Evolutionary conservation across 1,140 invertebrate genomes (phyloP).

Genomic region (Drosophila navojoa): DNA sequence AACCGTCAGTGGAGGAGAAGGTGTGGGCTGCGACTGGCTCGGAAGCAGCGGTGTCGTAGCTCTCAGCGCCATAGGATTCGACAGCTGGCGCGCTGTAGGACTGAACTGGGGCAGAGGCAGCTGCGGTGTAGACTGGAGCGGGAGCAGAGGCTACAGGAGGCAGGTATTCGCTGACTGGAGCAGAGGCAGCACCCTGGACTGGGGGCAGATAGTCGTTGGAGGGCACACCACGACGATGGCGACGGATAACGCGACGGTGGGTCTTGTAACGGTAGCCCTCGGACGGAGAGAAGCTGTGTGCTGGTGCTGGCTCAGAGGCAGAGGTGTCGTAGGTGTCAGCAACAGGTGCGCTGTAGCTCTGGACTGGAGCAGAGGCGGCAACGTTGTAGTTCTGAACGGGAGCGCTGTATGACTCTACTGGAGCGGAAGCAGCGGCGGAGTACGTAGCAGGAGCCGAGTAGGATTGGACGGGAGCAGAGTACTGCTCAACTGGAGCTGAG

Average conservation of each 20-base stretch:
- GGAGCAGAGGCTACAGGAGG: slow-evolving; percentile 58
- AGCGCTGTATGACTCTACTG: slow-evolving; percentile 18
- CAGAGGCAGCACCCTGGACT: slow-evolving; percentile 60
- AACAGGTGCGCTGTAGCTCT: slow-evolving; percentile 42
- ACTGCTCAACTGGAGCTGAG: too few species aligned
- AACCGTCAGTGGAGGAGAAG: slow-evolving; percentile 70
- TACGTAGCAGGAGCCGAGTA: slow-evolving; percentile 61
- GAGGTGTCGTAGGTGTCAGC: slow-evolving; percentile 60
- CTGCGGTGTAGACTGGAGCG: slow-evolving; percentile 50
- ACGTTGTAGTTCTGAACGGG: slow-evolving; percentile 8
- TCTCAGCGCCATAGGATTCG: slow-evolving; percentile 37
- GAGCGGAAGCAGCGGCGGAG: slow-evolving; percentile 50
- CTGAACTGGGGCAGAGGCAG: slow-evolving; percentile 54
- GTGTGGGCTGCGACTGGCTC: slow-evolving; percentile 64
- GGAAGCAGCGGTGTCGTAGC: slow-evolving; percentile 60
- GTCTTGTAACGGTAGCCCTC: slow-evolving; percentile 75
- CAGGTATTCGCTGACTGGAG: slow-evolving; percentile 64
- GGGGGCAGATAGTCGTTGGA: slow-evolving; percentile 77
- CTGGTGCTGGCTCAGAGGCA: slow-evolving; percentile 61
- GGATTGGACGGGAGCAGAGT: slow-evolving; percentile 42
- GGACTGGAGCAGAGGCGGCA: slow-evolving; percentile 55
- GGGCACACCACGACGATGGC: slow-evolving; percentile 71
- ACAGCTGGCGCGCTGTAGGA: slow-evolving; percentile 49
- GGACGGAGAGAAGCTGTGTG: slow-evolving; percentile 57
- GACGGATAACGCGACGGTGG: slow-evolving; percentile 61